Percentiles rank a stretch among this genome's conserved stretches.
Conservation (phyloP, 2,888 invertebrate species). For the Drosophila borborema region DNA sequence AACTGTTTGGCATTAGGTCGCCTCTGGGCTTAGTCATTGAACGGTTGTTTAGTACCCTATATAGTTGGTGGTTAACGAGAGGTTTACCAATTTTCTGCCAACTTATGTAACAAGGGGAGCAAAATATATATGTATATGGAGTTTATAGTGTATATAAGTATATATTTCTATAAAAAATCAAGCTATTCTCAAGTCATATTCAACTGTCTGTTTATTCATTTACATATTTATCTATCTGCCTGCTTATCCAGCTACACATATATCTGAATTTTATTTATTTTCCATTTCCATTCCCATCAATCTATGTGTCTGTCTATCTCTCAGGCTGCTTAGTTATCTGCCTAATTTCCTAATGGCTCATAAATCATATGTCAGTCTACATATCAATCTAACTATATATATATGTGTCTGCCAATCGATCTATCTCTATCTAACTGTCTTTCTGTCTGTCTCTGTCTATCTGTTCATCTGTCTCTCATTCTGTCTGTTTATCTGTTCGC, state of each 20-base stretch:
- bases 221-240: neutral
- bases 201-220: neutral
- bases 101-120: neutral
- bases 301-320: neutral
- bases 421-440: neutral
- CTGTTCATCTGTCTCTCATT: neutral
- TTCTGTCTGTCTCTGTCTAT: neutral
- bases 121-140: too few species aligned
- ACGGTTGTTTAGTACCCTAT: conserved; percentile 21
- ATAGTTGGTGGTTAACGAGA: neutral
- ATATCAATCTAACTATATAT: neutral
- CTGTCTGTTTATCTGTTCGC: neutral
- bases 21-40: conserved; percentile 55
- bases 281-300: neutral
- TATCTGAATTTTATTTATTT: neutral
- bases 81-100: neutral
- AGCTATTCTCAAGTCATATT: neutral
- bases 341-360: neutral
- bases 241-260: neutral
- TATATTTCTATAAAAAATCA: neutral
- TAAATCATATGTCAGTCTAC: neutral
- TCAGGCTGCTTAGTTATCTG: neutral
- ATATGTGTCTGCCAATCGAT: neutral
- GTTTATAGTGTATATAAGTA: neutral
- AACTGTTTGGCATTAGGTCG: conserved; percentile 52